A percentile compares a stretch with the other conserved stretches of the same genome.
Evolutionary conservation across 2,797 vertebrate genomes (phyloP).

Genomic region (Calcarius lapponicus): DNA sequence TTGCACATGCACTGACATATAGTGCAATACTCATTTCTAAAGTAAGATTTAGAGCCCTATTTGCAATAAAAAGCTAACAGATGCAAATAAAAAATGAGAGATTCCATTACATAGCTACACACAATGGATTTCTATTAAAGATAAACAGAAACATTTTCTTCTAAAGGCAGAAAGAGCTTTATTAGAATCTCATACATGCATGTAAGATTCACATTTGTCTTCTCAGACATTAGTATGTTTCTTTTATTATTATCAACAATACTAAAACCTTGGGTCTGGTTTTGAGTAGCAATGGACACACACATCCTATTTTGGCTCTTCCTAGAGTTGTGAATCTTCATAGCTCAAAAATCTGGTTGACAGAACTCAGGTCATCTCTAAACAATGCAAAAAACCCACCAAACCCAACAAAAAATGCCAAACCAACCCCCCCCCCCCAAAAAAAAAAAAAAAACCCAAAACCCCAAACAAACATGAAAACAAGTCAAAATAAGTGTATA

Average conservation of each 20-base stretch:
- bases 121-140: slow-evolving; percentile 18
- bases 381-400: not conserved
- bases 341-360: not conserved
- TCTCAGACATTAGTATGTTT: not conserved
- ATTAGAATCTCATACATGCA: not conserved
- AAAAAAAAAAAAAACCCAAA: no score
- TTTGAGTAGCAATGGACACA: not conserved
- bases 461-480: not conserved
- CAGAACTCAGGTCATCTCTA: not conserved
- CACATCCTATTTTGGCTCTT: not conserved
- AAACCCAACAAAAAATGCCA: not conserved
- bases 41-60: slow-evolving; percentile 80
- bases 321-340: not conserved
- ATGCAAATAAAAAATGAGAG: slow-evolving; percentile 72
- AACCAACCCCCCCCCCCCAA: no score
- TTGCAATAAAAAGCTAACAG: slow-evolving; percentile 76
- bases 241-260: not conserved
- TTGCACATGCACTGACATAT: slow-evolving; percentile 41
- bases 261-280: not conserved
- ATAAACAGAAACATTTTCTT: slow-evolving; percentile 32
- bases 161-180: not conserved
- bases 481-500: not conserved
- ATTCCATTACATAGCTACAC: slow-evolving; percentile 52
- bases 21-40: slow-evolving; percentile 74
- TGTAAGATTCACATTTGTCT: not conserved